phyloP scores from a whole-genome alignment of 2,888 invertebrate genomes.

The Watsonalla cultraria region DNA sequence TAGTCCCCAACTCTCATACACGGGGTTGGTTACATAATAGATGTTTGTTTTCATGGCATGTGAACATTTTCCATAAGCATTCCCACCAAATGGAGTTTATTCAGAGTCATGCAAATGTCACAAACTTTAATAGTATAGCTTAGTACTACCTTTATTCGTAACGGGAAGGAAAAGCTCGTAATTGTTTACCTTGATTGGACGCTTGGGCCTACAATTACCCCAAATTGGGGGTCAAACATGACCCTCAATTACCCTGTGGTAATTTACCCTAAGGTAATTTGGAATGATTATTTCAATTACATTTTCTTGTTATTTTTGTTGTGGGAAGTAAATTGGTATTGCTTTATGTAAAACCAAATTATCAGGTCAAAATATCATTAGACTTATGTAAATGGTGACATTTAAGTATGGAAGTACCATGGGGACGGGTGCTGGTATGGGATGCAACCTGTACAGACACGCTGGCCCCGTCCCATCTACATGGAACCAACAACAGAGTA shows the following conservation, averaged over 20 bases:
- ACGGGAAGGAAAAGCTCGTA: conserved; percentile 9
- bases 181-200: conserved; percentile 10
- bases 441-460: too few relatives aligned
- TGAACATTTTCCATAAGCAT: too few relatives aligned
- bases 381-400: too few relatives aligned
- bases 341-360: too few relatives aligned
- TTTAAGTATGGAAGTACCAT: too few relatives aligned
- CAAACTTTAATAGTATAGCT: not conserved
- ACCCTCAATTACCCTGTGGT: not conserved
- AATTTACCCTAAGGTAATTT: conserved; percentile 1
- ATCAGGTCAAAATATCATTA: too few relatives aligned
- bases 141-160: not conserved
- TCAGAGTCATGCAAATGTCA: not conserved
- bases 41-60: too few relatives aligned
- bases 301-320: not conserved
- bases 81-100: not conserved
- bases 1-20: too few relatives aligned
- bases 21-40: too few relatives aligned
- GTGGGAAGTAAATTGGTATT: not conserved
- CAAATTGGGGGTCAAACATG: conserved; percentile 1
- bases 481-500: too few relatives aligned
- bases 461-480: too few relatives aligned
- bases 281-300: conserved; percentile 3
- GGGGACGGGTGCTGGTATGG: too few relatives aligned
- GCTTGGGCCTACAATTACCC: conserved; percentile 2